Evolutionary conservation across 2,797 vertebrate species (phyloP).

Genomic region (Cygnus olor): DNA sequence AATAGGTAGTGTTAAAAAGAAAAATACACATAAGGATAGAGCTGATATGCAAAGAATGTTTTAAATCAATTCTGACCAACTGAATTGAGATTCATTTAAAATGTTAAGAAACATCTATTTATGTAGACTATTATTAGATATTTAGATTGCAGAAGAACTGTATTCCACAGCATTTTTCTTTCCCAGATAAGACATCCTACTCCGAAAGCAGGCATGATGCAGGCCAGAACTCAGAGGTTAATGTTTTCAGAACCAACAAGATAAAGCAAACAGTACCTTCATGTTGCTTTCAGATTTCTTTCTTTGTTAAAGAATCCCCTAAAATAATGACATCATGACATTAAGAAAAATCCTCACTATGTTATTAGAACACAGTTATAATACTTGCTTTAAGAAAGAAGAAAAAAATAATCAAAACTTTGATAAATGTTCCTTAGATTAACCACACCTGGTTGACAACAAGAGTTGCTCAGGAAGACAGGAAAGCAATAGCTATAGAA

Average conservation of each 20-base stretch:
- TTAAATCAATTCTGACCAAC: not conserved
- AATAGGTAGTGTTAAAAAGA: not conserved
- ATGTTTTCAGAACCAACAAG: not conserved
- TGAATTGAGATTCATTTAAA: not conserved
- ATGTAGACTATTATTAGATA: not conserved
- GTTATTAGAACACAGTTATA: not conserved
- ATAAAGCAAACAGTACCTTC: not conserved
- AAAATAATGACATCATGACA: not conserved
- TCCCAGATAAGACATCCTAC: not conserved
- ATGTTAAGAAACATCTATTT: not conserved
- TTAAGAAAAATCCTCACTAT: not conserved
- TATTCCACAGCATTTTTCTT: not conserved
- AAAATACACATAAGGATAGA: not conserved
- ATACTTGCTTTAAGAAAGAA: no score
- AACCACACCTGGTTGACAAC: not conserved
- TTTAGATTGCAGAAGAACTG: not conserved
- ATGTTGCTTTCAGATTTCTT: not conserved
- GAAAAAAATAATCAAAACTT: not conserved
- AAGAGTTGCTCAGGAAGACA: not conserved
- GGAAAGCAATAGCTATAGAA: not conserved
- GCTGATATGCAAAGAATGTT: not conserved
- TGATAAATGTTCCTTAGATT: not conserved
- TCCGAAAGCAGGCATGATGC: not conserved
- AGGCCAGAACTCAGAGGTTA: not conserved
- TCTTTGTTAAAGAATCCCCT: not conserved